Base-by-base conservation (phyloP, 2,113 vertebrate species). In the Hemibagrus wyckioides region DNA sequence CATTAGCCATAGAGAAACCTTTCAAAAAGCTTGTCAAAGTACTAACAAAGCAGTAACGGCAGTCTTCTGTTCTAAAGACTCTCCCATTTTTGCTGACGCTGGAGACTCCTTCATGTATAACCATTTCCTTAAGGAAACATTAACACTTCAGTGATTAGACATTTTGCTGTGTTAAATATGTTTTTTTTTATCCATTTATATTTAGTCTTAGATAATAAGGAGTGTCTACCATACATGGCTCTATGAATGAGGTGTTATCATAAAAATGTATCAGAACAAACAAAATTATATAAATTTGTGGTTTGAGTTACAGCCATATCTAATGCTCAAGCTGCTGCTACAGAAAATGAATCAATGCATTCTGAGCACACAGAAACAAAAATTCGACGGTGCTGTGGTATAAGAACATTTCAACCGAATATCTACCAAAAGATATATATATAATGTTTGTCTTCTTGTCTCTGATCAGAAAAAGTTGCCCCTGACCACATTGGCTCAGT, bases 401-500 rank as follows among this genome's bases (percentile, higher is more conserved):
- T 52, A 28, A 33, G 17, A 2, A 76, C 36, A 41, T 73, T 76
- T 76, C 28, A 41, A 8, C 28, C 52, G 33, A 54, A 69, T 56
- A 39, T 63, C 0, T 69, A 41, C 1, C 10, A 36, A n/a, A n/a
- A 3, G 3, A 33, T 80, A 41, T 2, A 6, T 15, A 44, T 61
- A 50, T 59, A n/a, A 50, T 7, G n/a, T 85, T 25, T 2, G 84
- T 85, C n/a, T 88, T 1, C 91, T 65, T 92, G 19, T 33, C 85
- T 91, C 48, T 90, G 92, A 8, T 90, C 90, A 99, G 98, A 99
- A 99, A 95, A 99, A 99, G 94, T 95, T 99, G 80, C 98, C 98
- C 0, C 94, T 99, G 93, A 97, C 96, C 0, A 97, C 96, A 7
- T 92, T 99, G 94, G 98, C 98, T 14, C 98, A 99, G 85, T 99